These are phyloP conservation scores for Tichodroma muraria DNA, from an alignment of 2,113 vertebrate genomes.

Conservation along the genomic window DNA sequence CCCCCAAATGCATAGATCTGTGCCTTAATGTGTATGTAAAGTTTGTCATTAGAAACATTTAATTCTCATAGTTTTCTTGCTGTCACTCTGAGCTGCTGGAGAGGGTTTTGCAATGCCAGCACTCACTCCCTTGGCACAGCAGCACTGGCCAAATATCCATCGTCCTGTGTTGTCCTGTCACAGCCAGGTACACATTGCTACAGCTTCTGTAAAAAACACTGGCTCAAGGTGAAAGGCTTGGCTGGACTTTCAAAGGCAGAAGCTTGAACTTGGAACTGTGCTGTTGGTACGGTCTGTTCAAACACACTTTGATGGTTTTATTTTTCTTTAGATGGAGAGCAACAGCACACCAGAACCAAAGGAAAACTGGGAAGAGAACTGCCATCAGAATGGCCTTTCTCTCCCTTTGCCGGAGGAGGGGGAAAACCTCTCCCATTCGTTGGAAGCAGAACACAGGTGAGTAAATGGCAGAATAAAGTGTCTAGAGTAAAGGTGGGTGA, in stretches of 20 bases:
- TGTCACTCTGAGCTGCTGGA: neutral
- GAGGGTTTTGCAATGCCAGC: neutral
- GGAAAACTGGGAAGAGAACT: constrained; percentile 84
- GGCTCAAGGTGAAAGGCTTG: neutral
- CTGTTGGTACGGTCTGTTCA: neutral
- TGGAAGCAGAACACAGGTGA: constrained; percentile 97
- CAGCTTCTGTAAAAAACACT: neutral
- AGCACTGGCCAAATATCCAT: neutral
- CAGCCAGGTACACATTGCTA: neutral
- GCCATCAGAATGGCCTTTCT: constrained; percentile 92
- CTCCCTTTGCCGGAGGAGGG: constrained; percentile 86
- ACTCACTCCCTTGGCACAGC: neutral
- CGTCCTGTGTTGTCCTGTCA: neutral
- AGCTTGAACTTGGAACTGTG: neutral
- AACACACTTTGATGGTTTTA: neutral
- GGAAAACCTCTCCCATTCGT: constrained; percentile 90
- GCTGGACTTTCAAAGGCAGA: neutral
- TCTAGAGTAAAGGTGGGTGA: neutral
- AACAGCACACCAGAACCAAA: constrained; percentile 90
- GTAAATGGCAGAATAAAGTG: neutral
- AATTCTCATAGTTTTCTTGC: neutral
- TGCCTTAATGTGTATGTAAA: neutral
- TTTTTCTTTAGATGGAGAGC: constrained; percentile 65
- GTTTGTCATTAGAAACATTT: neutral
- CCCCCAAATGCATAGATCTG: neutral